A percentile compares a stretch with the other conserved stretches of the same genome.
Conservation (phyloP, 64 coral and sea anemone species). For the Porites lutea region DNA sequence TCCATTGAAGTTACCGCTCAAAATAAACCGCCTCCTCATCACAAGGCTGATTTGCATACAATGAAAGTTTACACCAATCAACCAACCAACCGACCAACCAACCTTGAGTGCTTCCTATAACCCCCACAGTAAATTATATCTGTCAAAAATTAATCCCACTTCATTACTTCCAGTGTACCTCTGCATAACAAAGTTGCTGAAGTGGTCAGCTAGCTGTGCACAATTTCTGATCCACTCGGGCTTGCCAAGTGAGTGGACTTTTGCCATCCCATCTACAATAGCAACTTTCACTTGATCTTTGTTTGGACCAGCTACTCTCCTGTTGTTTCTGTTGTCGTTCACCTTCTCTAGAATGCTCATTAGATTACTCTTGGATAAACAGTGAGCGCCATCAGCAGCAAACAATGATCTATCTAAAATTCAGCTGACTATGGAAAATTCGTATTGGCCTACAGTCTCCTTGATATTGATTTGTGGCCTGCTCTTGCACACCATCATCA, state of each 20-base stretch:
- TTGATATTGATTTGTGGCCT: conserved; percentile 21
- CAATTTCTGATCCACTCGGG: conserved; percentile 32
- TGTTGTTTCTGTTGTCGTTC: neutral
- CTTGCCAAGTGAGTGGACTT: conserved; percentile 24
- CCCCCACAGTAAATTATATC: neutral
- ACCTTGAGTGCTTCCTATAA: too few relatives aligned
- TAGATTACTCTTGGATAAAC: neutral
- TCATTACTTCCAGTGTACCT: neutral
- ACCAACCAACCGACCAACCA: too few relatives aligned
- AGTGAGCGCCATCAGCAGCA: conserved; percentile 5
- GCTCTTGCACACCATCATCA: conserved; percentile 24
- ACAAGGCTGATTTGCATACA: too few relatives aligned
- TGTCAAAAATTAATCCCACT: neutral
- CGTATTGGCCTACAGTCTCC: neutral
- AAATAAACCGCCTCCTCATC: too few relatives aligned
- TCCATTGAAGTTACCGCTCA: too few relatives aligned
- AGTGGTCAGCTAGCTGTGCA: conserved; percentile 41
- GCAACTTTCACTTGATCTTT: neutral
- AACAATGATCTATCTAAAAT: neutral
- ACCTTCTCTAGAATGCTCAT: neutral
- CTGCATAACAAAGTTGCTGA: neutral
- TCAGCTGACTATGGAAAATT: neutral
- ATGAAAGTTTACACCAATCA: too few relatives aligned
- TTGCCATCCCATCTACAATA: conserved; percentile 10
- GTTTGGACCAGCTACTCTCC: neutral